A percentile compares a stretch with the other conserved stretches of the same genome.
These are phyloP conservation scores for Serilophus lunatus DNA, from an alignment of 2,113 vertebrate species.

Conservation along the genomic window DNA sequence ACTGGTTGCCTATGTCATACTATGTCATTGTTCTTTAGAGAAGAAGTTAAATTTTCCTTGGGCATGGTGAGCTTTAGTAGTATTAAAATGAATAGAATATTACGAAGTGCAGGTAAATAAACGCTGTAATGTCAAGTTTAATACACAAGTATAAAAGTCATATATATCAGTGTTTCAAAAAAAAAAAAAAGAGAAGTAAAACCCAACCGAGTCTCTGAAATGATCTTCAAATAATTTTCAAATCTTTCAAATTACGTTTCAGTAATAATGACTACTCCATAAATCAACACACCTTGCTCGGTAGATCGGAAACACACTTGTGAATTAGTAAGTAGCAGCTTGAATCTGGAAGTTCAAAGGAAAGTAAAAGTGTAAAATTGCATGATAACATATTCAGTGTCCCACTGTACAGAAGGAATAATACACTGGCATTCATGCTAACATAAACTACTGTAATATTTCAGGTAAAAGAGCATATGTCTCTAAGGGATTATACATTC, in stretches of 20 bases:
- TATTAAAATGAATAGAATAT: not conserved
- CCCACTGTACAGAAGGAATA: not conserved
- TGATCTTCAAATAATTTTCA: not conserved
- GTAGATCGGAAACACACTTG: not conserved
- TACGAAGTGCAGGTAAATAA: not conserved
- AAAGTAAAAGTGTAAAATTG: not conserved
- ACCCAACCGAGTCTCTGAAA: not conserved
- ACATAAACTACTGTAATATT: not conserved
- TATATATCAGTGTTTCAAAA: not conserved
- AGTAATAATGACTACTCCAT: not conserved
- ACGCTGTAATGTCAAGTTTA: not conserved
- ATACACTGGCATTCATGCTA: not conserved
- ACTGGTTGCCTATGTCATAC: not conserved
- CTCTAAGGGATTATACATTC: not conserved
- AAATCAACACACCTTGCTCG: not conserved
- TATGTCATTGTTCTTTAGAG: not conserved
- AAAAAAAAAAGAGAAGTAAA: not conserved
- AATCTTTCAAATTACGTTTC: not conserved
- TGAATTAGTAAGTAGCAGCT: not conserved
- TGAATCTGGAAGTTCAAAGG: not conserved
- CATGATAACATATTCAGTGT: not conserved
- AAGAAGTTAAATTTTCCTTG: not conserved
- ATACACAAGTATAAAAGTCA: not conserved
- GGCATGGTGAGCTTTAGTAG: not conserved
- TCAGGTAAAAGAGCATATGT: not conserved